Conservation (phyloP, 2,113 vertebrate species). For the Passer montanus region DNA sequence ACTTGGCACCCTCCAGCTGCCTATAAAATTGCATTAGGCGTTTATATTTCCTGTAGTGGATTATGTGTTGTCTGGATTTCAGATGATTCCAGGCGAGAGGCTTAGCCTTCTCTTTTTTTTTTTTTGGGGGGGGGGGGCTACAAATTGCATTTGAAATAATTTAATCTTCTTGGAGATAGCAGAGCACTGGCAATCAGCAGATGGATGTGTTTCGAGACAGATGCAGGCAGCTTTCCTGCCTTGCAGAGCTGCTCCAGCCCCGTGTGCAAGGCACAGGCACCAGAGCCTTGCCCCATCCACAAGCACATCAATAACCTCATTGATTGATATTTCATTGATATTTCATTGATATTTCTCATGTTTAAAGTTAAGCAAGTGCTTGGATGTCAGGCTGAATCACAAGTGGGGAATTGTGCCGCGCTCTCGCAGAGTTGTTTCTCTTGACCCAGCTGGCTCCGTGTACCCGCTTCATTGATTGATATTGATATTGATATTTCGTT, state of each 20-base stretch:
- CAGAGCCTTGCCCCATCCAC: not conserved
- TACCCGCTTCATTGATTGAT: not conserved
- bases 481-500: too few species aligned
- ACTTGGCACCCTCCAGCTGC: constrained; percentile 15
- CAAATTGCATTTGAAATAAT: constrained; percentile 50
- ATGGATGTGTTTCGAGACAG: rapidly evolving
- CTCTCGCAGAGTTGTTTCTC: not conserved
- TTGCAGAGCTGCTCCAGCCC: not conserved
- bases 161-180: not conserved
- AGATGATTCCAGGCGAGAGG: not conserved
- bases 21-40: constrained; percentile 47
- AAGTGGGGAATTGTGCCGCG: not conserved
- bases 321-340: not conserved
- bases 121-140: rapidly evolving
- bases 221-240: not conserved
- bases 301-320: not conserved
- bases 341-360: not conserved
- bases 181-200: not conserved
- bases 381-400: not conserved
- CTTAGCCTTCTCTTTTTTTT: not conserved
- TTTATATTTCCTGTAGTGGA: constrained; percentile 49
- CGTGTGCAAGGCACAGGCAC: not conserved
- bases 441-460: too few species aligned
- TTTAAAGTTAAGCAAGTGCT: not conserved
- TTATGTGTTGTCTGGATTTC: constrained; percentile 20